Evolutionary conservation across 2,888 invertebrate genomes (phyloP), one percentile per base, ranked within the genome.

Genomic region (Schizotus pectinicornis): DNA sequence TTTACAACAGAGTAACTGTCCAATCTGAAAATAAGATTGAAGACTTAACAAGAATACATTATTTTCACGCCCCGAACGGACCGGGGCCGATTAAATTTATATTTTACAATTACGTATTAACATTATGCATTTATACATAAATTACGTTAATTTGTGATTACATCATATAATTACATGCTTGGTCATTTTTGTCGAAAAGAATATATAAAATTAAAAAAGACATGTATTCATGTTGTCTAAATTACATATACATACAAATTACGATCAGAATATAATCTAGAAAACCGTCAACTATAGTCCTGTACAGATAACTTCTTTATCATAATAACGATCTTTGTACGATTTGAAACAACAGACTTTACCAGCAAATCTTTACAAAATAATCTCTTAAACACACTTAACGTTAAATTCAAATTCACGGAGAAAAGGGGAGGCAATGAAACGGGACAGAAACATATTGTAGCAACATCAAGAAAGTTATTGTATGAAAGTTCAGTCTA

Each of bases 21-120:
- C 68, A 65, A 67, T 64, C 63, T 65, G 64, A 53, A 59, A 62
- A 62, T 50, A 52, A 66, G 64, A 64, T 69, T 65, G 62, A 63
- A 49, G 51, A 64, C 62, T 66, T 69, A 72, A 71, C 69, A 71
- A 70, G 69, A 68, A 69, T 71, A 72, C 71, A 72, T 67, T 67
- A 68, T 64, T 63, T 67, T 58, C 63, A 60, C 56, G 64, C 59
- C 59, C 64, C 60, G 56, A 59, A n/a, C 13, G 14, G n/a, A 47
- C n/a, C 13, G n/a, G 22, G 36, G 37, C 11, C 12, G 9, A 7
- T 12, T 39, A 32, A 33, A 50, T 53, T 57, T 65, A 57, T 58
- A 59, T 50, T 65, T 55, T 67, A 72, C 70, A 67, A 63, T 68
- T 71, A 72, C 67, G 67, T 72, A 71, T 72, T 69, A 72, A 71